Percentiles rank a stretch among this genome's conserved stretches.
Evolutionary conservation across 2,797 vertebrate species (phyloP).

Genomic region (Betta splendens): DNA sequence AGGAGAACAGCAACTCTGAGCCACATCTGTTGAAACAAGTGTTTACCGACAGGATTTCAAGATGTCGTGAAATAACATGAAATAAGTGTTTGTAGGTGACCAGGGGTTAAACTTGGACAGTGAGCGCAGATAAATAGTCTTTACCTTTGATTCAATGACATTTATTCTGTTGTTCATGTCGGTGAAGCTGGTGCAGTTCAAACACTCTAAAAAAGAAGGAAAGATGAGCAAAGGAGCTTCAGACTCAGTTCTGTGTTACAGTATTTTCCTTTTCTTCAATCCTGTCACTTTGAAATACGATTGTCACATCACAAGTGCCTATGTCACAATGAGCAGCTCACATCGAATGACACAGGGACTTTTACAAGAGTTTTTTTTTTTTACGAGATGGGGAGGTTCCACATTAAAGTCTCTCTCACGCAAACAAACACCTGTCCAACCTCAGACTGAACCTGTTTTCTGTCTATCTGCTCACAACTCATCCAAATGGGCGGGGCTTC

Average conservation of each 20-base stretch:
- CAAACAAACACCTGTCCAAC: conserved; percentile 30
- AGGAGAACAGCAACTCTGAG: conserved; percentile 23
- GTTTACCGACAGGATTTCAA: not conserved
- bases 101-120: not conserved
- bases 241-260: conserved; percentile 18
- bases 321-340: conserved; percentile 20
- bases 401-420: conserved; percentile 1
- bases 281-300: conserved; percentile 27
- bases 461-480: conserved; percentile 24
- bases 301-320: conserved; percentile 16
- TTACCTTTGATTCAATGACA: conserved; percentile 75
- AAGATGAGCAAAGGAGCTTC: conserved; percentile 9
- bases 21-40: conserved; percentile 12
- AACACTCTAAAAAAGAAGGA: conserved; percentile 73
- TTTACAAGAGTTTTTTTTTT: too few relatives aligned
- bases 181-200: conserved; percentile 77
- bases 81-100: not conserved
- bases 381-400: too few relatives aligned
- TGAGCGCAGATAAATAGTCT: too few relatives aligned
- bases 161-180: conserved; percentile 73
- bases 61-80: not conserved
- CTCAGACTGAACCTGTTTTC: conserved; percentile 51
- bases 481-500: not conserved
- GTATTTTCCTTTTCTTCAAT: conserved; percentile 14
- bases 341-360: conserved; percentile 61